Percentiles rank a stretch among this genome's conserved stretches.
These are phyloP conservation scores for Phenganax stokvisi DNA, from an alignment of 92 coral and sea anemone genomes.

Conservation along the genomic window DNA sequence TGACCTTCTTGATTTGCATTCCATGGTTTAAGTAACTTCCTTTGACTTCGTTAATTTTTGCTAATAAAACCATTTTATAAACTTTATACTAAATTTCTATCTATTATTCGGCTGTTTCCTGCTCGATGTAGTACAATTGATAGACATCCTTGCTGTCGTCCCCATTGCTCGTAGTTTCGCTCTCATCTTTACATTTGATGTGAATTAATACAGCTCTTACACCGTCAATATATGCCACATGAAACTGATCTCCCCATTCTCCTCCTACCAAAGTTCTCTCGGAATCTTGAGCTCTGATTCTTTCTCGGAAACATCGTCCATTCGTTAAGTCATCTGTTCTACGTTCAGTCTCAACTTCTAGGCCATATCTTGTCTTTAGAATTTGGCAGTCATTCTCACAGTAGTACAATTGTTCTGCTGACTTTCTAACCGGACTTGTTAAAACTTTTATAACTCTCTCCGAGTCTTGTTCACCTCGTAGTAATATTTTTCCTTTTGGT, in stretches of 20 bases:
- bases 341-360: constrained; percentile 34
- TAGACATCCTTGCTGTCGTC: constrained; percentile 26
- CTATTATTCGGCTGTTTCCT: neutral
- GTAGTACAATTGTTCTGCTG: constrained; percentile 22
- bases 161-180: neutral
- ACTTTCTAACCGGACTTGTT: constrained; percentile 5
- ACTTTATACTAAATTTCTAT: neutral
- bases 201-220: constrained; percentile 25
- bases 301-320: constrained; percentile 32
- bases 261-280: constrained; percentile 33
- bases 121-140: constrained; percentile 33
- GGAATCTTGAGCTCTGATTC: constrained; percentile 26
- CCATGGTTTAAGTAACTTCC: too few relatives aligned
- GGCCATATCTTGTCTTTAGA: constrained; percentile 24
- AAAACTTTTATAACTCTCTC: neutral
- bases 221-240: constrained; percentile 29
- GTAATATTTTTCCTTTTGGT: constrained; percentile 31
- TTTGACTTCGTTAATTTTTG: too few relatives aligned
- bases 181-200: constrained; percentile 33
- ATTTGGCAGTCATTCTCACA: constrained; percentile 35
- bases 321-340: constrained; percentile 20
- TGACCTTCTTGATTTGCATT: too few relatives aligned
- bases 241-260: constrained; percentile 43
- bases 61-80: too few relatives aligned
- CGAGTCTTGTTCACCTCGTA: constrained; percentile 34